Base-by-base conservation (phyloP, 1,140 invertebrate species). In the Zaprionus camerounensis region DNA sequence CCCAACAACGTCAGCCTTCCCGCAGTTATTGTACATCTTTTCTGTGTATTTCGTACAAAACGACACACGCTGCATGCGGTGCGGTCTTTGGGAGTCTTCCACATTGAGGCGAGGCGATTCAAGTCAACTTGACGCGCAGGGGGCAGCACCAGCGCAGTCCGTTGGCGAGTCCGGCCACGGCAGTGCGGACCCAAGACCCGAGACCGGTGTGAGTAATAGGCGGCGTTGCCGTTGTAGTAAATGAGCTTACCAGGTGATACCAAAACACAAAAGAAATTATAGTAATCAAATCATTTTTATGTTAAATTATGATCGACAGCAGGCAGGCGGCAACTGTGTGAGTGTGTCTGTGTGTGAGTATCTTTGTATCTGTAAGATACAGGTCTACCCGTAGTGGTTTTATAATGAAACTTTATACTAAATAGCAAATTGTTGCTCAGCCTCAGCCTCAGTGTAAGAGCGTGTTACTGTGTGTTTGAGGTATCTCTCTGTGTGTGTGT, bases 211-310 rank as follows among this genome's bases (percentile, higher is more conserved):
- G 85, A 90, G 85, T 91, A 90, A 90, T 90, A 90, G 85, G 85
- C 85, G 85, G 85, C 85, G 85, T 90, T 90, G 85, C 79, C 71
- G 86, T 91, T 90, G 85, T 91, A 90, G 85, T 90, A 90, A 90
- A 90, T 90, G 85, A 90, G 85, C 85, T 90, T 90, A 90, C 85
- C 85, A 90, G 85, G 85, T 90, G 85, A 90, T 90, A 90, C 86
- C 85, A 90, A 90, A 90, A 90, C 85, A 90, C 85, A 90, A 90
- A 90, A 90, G 85, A 90, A 90, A 90, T 90, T 90, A 90, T 90
- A 90, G 85, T 90, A 90, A 90, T 90, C 85, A 90, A 90, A 90
- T 90, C 85, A 90, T 90, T 90, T 90, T 90, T 90, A 90, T 90
- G 85, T 90, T 90, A 90, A 90, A 90, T 90, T 90, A 90, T 90